Evolutionary conservation across 2,888 invertebrate species (phyloP), one percentile per base, ranked within the genome.

Genomic region (Chrysotoxum bicinctum): DNA sequence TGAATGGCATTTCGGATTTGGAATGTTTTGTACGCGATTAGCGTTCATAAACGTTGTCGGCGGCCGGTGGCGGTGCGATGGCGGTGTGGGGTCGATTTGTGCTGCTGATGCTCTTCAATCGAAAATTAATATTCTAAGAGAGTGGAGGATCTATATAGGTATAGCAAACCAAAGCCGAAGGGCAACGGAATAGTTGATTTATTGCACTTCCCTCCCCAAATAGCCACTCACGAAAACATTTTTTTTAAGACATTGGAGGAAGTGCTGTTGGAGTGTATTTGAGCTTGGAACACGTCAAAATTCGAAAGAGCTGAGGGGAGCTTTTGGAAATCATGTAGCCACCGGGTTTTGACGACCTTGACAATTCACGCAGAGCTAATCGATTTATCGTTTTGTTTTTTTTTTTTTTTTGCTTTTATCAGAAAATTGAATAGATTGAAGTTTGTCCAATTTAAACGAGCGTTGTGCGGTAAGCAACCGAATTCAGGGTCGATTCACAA

Each of bases 61-160:
- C 21, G 12, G 19, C 35, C 56, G 35, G 16, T 12, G 56, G 12
- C 21, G 35, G 7, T 21, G 16, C 30, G 26, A 1, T 1, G 45
- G n/a, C n/a, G 30, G 40, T 6, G 64, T 64, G 64, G 45, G 32
- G 64, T 64, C 64, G 64, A 30, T 64, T 64, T 64, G 14, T n/a
- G 8, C 30, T 45, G 45, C 23, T 60, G 45, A 74, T 79, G 79
- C 52, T 83, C 68, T 83, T 83, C 64, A 40, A 21, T 64, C 21
- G 56, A 37, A 72, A 79, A 84, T 84, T 84, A 84, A 84, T 84
- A 84, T 84, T 84, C 83, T 43, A 21, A 3, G 50, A 66, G 79
- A 64, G 79, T 84, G 79, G 74, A 54, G 64, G 74, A 79, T 32
- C 54, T 37, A 9, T 10, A 35, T 56, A 56, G 12, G 21, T 37